Base-by-base conservation (phyloP, 2,113 vertebrate genomes). In the Misgurnus mizolepis region DNA sequence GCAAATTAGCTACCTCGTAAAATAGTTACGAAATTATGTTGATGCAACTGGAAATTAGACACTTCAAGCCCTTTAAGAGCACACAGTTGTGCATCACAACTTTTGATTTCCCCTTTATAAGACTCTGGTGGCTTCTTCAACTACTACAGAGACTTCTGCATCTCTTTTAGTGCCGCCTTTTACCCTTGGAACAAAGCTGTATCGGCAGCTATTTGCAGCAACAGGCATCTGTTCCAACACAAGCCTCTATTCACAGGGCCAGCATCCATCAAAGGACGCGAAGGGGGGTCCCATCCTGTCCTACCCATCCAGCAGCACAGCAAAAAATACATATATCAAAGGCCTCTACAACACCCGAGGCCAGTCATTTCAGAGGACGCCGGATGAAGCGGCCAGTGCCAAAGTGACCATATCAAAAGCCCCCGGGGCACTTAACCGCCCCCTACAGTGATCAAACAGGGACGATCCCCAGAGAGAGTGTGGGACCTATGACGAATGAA, bases 381-480 rank as follows among this genome's bases (percentile, higher is more conserved):
- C 65, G 68, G 81, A 87, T 78, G 89, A 87, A 82, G 80, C 47
- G 83, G 86, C 86, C 88, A 85, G 82, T 82, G 80, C 79, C 86
- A 84, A 88, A 90, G 47, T 79, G 82, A 83, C 86, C 56, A 43
- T 85, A 86, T 90, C 90, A 89, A 88, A 90, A 86, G 86, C 86
- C 81, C 86, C 75, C 41, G 67, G 70, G 89, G 86, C 85, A 79
- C 84, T 89, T 88, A 89, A 80, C 82, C 85, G 82, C 81, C 86
- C 85, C 89, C 86, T 88, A 87, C 88, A 87, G 87, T 85, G 90
- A 92, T 92, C 90, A 91, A 92, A 91, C 87, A 78, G 84, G 80
- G 86, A 83, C 82, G 55, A 82, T 49, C 80, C 83, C 85, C 58
- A 76, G 53, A 80, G 75, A 84, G 83, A 84, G 60, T 84, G 85